These are phyloP conservation scores for Scaptomyza hsui DNA, from an alignment of 1,140 invertebrate genomes.

Conservation along the genomic window DNA sequence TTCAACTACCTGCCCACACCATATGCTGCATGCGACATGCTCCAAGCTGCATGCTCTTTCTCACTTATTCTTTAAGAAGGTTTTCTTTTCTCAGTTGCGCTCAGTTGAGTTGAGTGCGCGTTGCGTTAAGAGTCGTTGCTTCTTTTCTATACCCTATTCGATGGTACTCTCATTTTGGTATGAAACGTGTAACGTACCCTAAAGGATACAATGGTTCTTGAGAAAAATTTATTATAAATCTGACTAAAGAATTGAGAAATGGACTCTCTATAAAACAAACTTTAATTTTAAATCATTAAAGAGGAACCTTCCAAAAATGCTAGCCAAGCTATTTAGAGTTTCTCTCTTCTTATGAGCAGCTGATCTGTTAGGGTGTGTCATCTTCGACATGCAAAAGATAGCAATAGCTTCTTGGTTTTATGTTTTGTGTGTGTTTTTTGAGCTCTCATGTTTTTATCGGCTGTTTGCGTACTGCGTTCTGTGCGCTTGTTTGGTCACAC, in stretches of 20 bases:
- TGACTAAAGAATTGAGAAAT: too few relatives aligned
- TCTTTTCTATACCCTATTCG: neutral
- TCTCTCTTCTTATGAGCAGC: neutral
- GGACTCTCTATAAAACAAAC: too few relatives aligned
- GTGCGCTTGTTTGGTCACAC: conserved; percentile 50
- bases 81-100: conserved; percentile 26
- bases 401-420: neutral
- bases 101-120: conserved; percentile 28
- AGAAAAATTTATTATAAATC: too few relatives aligned
- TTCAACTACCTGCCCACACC: conserved; percentile 48
- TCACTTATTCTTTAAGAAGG: conserved; percentile 29
- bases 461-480: conserved; percentile 23
- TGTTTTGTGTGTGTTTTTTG: conserved; percentile 6
- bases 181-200: neutral
- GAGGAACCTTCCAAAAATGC: too few relatives aligned
- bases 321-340: too few relatives aligned
- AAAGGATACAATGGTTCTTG: too few relatives aligned
- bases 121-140: conserved; percentile 1
- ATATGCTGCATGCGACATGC: conserved; percentile 33
- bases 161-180: neutral
- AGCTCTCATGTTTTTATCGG: conserved; percentile 64
- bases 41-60: conserved; percentile 4
- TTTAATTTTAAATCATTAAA: too few relatives aligned
- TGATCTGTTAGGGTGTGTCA: neutral
- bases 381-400: neutral